Percentiles rank a stretch among this genome's conserved stretches.
Evolutionary conservation across 2,113 vertebrate species (phyloP).

Genomic region (Falco punctatus): DNA sequence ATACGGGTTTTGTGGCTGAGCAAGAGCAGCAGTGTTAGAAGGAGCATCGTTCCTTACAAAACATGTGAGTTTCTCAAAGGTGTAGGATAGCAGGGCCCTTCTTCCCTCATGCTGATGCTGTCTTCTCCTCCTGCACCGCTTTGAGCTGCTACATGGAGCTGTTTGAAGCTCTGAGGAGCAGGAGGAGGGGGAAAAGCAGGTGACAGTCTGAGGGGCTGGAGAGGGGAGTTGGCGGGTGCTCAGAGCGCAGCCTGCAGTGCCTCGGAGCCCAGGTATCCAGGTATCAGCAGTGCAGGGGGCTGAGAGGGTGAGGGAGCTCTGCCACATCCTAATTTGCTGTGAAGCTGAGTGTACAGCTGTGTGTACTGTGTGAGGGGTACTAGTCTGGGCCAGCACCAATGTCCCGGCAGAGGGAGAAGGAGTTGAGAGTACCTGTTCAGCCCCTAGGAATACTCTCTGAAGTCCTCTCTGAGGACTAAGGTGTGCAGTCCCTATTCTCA

Average conservation of each 20-base stretch:
- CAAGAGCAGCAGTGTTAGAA: not conserved
- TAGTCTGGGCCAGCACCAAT: not conserved
- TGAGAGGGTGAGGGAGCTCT: not conserved
- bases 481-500: not conserved
- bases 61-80: not conserved
- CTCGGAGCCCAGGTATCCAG: rapidly evolving
- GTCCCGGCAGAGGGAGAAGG: not conserved
- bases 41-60: not conserved
- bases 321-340: not conserved
- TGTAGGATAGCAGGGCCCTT: not conserved
- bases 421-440: not conserved
- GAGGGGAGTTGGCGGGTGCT: not conserved
- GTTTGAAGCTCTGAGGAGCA: not conserved
- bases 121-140: not conserved
- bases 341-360: not conserved
- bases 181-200: not conserved
- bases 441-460: not conserved
- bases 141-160: not conserved
- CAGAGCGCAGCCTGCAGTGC: rapidly evolving
- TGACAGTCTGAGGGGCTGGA: not conserved
- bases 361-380: not conserved
- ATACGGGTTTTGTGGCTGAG: not conserved
- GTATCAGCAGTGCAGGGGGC: not conserved
- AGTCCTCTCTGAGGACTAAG: not conserved
- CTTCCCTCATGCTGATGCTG: not conserved